Conservation (phyloP, 2,113 vertebrate genomes). For the Pelusios castaneus region DNA sequence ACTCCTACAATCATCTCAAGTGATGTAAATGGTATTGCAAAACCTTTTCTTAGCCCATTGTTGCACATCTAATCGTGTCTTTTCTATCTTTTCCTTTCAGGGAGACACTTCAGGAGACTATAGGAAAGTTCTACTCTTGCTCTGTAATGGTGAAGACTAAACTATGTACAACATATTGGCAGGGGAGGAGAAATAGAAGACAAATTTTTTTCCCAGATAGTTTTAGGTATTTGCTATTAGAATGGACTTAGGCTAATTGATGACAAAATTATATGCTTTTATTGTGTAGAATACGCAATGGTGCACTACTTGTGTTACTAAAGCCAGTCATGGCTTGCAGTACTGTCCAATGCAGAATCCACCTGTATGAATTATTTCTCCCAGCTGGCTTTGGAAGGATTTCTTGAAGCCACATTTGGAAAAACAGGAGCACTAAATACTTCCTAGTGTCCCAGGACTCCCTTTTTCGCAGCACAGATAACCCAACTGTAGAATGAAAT, state of each 20-base stretch:
- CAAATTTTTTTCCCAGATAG: neutral
- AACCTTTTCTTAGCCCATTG: neutral
- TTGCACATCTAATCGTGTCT: neutral
- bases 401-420: neutral
- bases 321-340: neutral
- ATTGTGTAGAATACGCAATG: neutral
- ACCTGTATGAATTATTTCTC: neutral
- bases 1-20: fast-evolving
- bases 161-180: neutral
- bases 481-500: neutral
- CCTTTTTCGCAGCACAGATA: too few species aligned
- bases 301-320: neutral
- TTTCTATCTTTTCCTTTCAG: conserved; percentile 66
- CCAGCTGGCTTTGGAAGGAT: neutral
- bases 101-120: conserved; percentile 97
- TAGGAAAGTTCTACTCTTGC: conserved; percentile 88
- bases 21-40: neutral
- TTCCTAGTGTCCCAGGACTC: neutral
- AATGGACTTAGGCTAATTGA: neutral
- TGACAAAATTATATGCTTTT: neutral
- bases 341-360: neutral
- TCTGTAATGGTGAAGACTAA: conserved; percentile 90
- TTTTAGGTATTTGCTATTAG: conserved; percentile 5
- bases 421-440: neutral
- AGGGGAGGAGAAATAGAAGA: neutral